phyloP scores from a whole-genome alignment of 1,140 invertebrate genomes.

The Caenorhabditis brenneri region DNA sequence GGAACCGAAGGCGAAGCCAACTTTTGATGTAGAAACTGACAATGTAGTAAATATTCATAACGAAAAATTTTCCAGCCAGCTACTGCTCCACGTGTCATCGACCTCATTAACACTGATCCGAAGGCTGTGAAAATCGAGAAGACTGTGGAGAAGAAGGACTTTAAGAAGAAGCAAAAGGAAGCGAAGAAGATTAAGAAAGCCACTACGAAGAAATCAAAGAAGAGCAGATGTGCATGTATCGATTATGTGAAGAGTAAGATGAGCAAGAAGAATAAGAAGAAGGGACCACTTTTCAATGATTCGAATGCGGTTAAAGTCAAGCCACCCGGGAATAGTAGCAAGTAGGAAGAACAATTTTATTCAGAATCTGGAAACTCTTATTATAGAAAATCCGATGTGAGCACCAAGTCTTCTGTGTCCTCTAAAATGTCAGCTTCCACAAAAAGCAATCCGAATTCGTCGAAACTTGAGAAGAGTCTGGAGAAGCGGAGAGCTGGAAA shows the following conservation, averaged over 20 bases:
- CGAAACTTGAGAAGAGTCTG: background rate
- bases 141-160: background rate
- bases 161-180: conserved; percentile 18
- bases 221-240: background rate
- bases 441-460: background rate
- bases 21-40: background rate
- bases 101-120: background rate
- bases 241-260: conserved; percentile 20
- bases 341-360: background rate
- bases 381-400: background rate
- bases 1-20: background rate
- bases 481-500: background rate
- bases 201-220: background rate
- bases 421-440: background rate
- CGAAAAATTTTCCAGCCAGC: background rate
- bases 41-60: background rate
- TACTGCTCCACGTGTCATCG: conserved; percentile 7
- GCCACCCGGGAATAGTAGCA: background rate
- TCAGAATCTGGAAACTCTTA: background rate
- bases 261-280: background rate
- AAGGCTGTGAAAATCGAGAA: background rate
- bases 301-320: background rate
- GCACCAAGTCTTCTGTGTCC: background rate
- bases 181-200: background rate
- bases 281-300: background rate